These are phyloP conservation scores for Drosophila paulistorum DNA, from an alignment of 1,140 invertebrate genomes.

Conservation along the genomic window DNA sequence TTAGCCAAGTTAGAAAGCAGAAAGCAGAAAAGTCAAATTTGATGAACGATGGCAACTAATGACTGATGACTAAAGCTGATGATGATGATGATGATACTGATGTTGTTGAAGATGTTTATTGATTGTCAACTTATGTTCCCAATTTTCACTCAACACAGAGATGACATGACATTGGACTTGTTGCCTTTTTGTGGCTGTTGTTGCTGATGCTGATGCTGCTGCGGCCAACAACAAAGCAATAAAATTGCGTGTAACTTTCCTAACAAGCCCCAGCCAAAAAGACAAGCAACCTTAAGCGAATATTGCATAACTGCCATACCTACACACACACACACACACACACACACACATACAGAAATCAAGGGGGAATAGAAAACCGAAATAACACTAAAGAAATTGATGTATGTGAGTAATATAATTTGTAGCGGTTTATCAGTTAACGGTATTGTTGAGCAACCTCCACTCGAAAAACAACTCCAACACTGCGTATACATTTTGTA, in stretches of 20 bases:
- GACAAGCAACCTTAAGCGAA: conserved; percentile 48
- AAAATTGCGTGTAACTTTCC: conserved; percentile 50
- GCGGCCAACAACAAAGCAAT: conserved; percentile 20
- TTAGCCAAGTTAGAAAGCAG: conserved; percentile 53
- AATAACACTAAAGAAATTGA: conserved; percentile 57
- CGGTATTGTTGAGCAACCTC: conserved; percentile 76
- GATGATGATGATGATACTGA: not conserved
- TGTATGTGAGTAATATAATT: conserved; percentile 66
- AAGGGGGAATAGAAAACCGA: conserved; percentile 62
- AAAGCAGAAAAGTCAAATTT: conserved; percentile 27
- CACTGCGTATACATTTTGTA: conserved; percentile 36
- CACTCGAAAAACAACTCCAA: conserved; percentile 61
- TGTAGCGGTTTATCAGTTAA: conserved; percentile 79
- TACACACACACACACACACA: not conserved
- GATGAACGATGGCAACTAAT: not conserved
- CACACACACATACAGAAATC: not conserved
- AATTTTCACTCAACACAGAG: conserved; percentile 15
- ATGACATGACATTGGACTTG: conserved; percentile 44
- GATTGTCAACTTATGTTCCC: conserved; percentile 10
- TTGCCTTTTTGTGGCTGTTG: conserved; percentile 33
- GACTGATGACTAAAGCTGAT: not conserved
- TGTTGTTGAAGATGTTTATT: not conserved
- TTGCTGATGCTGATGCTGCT: conserved; percentile 28
- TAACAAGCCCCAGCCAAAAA: conserved; percentile 39
- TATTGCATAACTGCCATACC: conserved; percentile 57